Evolutionary conservation across 2,888 invertebrate genomes (phyloP).

Genomic region (Galerucella pusilla): DNA sequence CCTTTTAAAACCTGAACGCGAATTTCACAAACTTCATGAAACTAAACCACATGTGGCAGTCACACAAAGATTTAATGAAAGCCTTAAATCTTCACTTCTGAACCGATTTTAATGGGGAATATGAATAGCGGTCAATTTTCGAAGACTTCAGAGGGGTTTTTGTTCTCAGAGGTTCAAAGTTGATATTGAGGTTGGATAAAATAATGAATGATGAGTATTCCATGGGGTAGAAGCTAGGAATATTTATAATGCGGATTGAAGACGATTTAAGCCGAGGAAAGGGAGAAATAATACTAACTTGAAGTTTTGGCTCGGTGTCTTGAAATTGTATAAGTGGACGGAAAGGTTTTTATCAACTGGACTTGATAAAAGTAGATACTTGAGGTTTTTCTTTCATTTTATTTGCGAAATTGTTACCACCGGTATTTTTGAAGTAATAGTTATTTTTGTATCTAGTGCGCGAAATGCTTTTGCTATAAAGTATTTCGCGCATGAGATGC

Average conservation of each 20-base stretch:
- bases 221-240: not conserved
- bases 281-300: not conserved
- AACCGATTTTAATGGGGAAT: constrained; percentile 3
- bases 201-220: constrained; percentile 2
- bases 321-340: not conserved
- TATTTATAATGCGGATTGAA: not conserved
- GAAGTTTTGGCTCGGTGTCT: not conserved
- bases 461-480: no score
- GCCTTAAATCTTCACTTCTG: constrained; percentile 6
- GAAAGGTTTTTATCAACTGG: not conserved
- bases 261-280: not conserved
- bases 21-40: not conserved
- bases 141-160: not conserved
- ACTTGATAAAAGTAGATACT: not conserved
- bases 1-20: not conserved
- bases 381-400: no score
- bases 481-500: no score
- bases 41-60: not conserved
- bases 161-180: constrained; percentile 2
- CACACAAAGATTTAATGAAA: constrained; percentile 9
- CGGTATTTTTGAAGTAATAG: no score
- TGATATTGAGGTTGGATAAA: not conserved
- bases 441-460: no score
- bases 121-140: constrained; percentile 15
- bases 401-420: no score